Evolutionary conservation across 2,113 vertebrate genomes (phyloP), one percentile per base, ranked within the genome.

Genomic region (Monarcha castaneiventris): DNA sequence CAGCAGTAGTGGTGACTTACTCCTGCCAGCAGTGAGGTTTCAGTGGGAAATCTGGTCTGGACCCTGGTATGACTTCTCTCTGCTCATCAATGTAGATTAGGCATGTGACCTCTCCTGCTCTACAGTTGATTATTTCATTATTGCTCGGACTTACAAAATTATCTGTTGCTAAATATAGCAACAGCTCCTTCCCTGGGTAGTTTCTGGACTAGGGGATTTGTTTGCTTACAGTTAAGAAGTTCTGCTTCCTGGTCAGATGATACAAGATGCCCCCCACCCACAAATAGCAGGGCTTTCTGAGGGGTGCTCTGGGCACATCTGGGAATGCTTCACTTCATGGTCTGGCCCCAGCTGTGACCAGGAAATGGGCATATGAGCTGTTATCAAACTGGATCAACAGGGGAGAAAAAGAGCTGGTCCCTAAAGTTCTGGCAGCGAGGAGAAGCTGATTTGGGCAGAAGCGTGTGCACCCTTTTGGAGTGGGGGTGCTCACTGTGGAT

Each of bases 381-480:
- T 43, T 72, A 22, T 17, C 41, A 43, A 43, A 48, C 44, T 72
- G 48, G 30, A 21, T 75, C 3, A 6, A 25, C 1, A 11, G 32
- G 7, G 30, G 6, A 66, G 21, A 6, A 56, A 32, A 87, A 17
- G 6, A 33, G 16, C 6, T 72, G 20, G 29, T 58, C 32, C 4
- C 0, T 26, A 6, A 48, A 52, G 33, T 25, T 52, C 22, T 3
- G 11, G 33, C 16, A 88, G 59, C 8, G 56, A 77, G 44, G 73
- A 81, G 61, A 63, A n/a, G 33, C 12, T 35, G 19, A 6, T 49
- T 35, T 16, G 17, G 15, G 41, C 13, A 61, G 72, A 55, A 56
- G 30, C 3, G 7, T 13, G 20, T 2, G 2, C 0, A 2, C 4
- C 22, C 18, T 61, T 80, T 73, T 52, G 46, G 32, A 32, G 25